Evolutionary conservation across 1,140 invertebrate genomes (phyloP).

Genomic region (Diuraphis noxia): DNA sequence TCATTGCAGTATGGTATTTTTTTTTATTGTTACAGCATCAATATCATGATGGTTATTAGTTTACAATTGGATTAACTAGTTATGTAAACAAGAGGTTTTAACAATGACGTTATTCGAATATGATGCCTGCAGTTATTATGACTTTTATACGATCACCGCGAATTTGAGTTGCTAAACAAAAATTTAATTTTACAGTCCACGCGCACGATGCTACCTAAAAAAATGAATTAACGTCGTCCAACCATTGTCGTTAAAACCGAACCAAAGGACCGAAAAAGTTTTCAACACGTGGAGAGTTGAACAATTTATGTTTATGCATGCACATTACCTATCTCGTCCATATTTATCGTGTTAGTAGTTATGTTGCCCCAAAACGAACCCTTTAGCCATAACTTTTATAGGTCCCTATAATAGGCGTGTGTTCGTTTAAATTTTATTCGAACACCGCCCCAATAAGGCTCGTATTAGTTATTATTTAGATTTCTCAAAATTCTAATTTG

Average conservation of each 20-base stretch:
- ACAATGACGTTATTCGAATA: no score
- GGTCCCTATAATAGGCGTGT: neutral
- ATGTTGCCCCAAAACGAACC: neutral
- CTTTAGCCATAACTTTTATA: neutral
- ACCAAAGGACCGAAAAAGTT: neutral
- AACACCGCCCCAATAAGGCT: neutral
- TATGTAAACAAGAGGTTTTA: no score
- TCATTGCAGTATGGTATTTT: no score
- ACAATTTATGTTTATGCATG: neutral
- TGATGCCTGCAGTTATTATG: neutral
- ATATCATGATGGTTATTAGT: no score
- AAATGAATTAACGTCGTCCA: neutral
- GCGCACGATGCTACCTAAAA: neutral
- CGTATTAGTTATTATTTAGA: no score
- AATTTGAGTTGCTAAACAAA: neutral
- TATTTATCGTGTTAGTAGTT: neutral
- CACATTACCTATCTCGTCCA: no score
- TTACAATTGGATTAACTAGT: no score
- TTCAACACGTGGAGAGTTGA: neutral
- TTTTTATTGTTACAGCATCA: no score
- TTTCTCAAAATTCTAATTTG: neutral
- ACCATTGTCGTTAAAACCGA: neutral
- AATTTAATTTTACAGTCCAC: neutral
- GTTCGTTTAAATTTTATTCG: neutral
- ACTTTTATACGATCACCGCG: neutral